Conservation (phyloP, 2,888 invertebrate species). For the Sarcophaga caerulescens region DNA sequence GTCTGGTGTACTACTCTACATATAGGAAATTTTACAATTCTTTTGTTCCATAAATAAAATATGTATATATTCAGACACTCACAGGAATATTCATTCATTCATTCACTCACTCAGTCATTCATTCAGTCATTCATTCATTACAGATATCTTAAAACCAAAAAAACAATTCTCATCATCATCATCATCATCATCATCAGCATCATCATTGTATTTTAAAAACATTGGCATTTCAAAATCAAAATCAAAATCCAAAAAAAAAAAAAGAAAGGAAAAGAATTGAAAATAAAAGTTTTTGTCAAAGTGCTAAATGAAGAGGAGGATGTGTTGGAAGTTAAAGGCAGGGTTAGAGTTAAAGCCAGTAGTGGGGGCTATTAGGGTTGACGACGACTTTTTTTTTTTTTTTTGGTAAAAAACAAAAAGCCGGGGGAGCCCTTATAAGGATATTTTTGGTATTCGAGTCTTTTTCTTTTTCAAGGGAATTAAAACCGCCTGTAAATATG, state of each 20-base stretch:
- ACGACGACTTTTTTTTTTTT: neutral
- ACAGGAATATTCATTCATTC: neutral
- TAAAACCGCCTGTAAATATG: constrained; percentile 25
- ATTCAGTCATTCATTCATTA: constrained; percentile 34
- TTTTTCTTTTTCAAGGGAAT: constrained; percentile 11
- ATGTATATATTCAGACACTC: neutral
- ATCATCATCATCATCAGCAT: too few relatives aligned
- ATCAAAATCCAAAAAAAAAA: neutral
- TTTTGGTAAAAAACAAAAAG: neutral
- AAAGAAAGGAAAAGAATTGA: neutral
- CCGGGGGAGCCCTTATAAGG: neutral
- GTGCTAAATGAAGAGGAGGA: constrained; percentile 66
- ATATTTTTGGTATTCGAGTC: neutral
- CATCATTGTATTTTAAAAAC: constrained; percentile 47
- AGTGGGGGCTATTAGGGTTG: neutral
- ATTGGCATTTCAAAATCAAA: constrained; percentile 59
- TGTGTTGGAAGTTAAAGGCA: constrained; percentile 26
- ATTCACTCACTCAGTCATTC: neutral
- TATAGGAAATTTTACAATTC: constrained; percentile 64
- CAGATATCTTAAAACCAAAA: constrained; percentile 53
- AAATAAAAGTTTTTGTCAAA: constrained; percentile 67
- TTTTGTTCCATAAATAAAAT: constrained; percentile 69
- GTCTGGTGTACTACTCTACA: constrained; percentile 12
- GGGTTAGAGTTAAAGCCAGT: constrained; percentile 14
- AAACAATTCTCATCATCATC: constrained; percentile 45